Base-by-base conservation (phyloP, 23 tunicate genomes). In the Styela plicata region DNA sequence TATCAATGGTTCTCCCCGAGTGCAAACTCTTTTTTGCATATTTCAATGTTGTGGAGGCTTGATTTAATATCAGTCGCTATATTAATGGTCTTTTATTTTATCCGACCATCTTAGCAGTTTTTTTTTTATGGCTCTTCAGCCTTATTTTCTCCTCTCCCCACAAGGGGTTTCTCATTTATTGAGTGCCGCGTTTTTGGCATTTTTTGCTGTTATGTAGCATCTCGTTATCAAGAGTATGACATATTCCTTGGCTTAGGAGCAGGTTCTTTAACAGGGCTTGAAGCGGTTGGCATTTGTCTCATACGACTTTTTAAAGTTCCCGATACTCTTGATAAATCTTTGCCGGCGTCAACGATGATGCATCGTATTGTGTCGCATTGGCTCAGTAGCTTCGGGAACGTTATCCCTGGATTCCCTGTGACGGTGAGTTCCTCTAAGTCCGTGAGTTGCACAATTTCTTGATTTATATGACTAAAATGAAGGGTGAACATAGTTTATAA, bases 391-490 rank as follows among this genome's bases (percentile, higher is more conserved):
- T 88, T 88, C 0, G 98, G 98, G 23, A 93, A 81, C 16, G 86
- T 63, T 2, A 93, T 21, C 36, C 73, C 57, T 31, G 53, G 0
- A 71, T 93, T 93, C 18, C 98, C 98, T 21, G 93, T 93, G 19
- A 93, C 98, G 36, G 98, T 82, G 22, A 93, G 85, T 65, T 88
- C 93, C 71, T 85, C 93, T 18, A 93, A 86, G 28, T 87, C 87
- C 64, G 74, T 81, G 24, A 93, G 78, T 69, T 88, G 92, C 66
- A 84, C 83, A 30, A 93, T 79, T 36, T 88, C 85, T 63, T 90
- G 93, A 24, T 77, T 84, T 33, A 93, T 82, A 2, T 70, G 63
- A 31, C 34, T 66, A 31, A 82, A 64, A n/a, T n/a, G n/a, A n/a
- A n/a, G n/a, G n/a, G n/a, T n/a, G n/a, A n/a, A n/a, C n/a, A n/a